Base-by-base conservation (phyloP, 2,113 vertebrate genomes). In the Brachyhypopomus gauderio region DNA sequence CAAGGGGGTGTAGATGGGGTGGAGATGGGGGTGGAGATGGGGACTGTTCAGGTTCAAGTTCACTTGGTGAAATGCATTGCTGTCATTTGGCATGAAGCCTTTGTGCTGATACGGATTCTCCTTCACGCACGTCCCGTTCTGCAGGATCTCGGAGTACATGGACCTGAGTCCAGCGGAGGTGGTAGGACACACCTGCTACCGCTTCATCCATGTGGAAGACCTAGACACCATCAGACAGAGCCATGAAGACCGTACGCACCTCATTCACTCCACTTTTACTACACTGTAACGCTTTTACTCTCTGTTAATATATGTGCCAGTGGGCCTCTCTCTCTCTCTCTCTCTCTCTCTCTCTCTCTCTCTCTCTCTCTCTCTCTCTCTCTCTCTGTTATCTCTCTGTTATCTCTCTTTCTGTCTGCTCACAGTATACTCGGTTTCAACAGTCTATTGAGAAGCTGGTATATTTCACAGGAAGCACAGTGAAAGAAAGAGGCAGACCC, bases 111-210 rank as follows among this genome's bases (percentile, higher is more conserved):
- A 7, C n/a, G 23, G 4, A 9, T 19, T 67, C 5, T 56, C 4
- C n/a, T 23, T 59, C 27, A 79, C 62, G 62, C 23, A 45, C 72
- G 58, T 77, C 30, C 1, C 30, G 20, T 36, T 66, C 45, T 82
- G 45, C 74, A 97, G 96, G 90, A 95, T 97, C 89, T 95, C 94
- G 0, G 95, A 97, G 85, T 96, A 96, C 64, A 97, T 97, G 96
- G 96, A 97, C 85, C 88, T 96, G 82, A 94, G 93, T 66, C 93
- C 96, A 34, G 93, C 94, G 0, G 96, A 97, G 85, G 95, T 97
- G 14, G 94, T 97, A 73, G 96, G 96, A 56, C 94, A 95, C 45
- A 96, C 94, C 79, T 97, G 96, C 79, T 97, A 97, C 88, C 94
- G 94, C 87, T 96, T 96, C 71, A 91, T 96, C 74, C 90, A 97